Evolutionary conservation across 2,113 vertebrate species (phyloP).

Genomic region (Trinectes maculatus): DNA sequence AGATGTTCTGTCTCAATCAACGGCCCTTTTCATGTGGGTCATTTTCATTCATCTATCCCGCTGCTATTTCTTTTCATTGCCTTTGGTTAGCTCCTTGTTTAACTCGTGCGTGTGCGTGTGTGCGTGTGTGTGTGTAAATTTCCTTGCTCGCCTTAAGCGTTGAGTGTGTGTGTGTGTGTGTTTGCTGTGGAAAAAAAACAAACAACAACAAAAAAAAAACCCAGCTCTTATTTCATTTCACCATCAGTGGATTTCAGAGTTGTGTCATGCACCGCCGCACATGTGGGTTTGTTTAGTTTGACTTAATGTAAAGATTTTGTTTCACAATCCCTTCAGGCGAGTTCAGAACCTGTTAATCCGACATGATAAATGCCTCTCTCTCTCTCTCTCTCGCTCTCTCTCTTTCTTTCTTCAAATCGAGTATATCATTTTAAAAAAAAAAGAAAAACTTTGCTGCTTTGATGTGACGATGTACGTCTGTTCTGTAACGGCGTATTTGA

Average conservation of each 20-base stretch:
- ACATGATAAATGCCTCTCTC: no score
- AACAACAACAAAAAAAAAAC: no score
- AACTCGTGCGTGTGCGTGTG: neutral
- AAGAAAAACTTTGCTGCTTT: no score
- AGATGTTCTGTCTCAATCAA: neutral
- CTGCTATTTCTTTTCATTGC: neutral
- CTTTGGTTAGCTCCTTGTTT: neutral
- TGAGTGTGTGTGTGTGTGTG: neutral
- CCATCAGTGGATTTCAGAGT: neutral
- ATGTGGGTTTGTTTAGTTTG: no score
- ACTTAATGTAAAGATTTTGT: no score
- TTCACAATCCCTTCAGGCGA: no score
- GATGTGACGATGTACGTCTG: neutral
- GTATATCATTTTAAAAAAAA: no score
- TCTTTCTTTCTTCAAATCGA: no score
- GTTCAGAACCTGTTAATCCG: no score
- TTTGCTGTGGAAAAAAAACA: neutral
- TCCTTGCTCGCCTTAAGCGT: neutral
- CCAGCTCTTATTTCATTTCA: neutral
- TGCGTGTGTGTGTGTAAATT: neutral
- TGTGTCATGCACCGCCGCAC: no score
- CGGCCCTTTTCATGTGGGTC: neutral
- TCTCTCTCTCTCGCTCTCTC: no score
- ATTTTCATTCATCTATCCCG: neutral
- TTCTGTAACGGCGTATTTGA: neutral